These are phyloP conservation scores for Pipra filicauda DNA, from an alignment of 2,113 vertebrate species.

Conservation along the genomic window DNA sequence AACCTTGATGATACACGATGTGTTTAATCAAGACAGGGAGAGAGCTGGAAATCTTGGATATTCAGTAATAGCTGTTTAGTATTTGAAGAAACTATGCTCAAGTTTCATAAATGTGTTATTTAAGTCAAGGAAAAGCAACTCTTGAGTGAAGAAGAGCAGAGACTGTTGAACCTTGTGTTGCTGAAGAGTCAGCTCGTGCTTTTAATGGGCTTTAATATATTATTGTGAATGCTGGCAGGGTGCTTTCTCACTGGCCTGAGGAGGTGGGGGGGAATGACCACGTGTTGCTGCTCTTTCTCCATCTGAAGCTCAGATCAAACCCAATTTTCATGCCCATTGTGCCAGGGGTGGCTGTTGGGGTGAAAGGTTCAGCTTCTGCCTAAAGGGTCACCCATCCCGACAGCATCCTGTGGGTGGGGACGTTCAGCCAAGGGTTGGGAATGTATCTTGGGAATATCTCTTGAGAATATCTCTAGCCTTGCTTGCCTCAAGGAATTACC, in stretches of 20 bases:
- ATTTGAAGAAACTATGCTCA: background rate
- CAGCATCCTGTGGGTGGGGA: rapidly evolving
- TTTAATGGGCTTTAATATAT: background rate
- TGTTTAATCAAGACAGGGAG: background rate
- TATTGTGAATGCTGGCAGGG: background rate
- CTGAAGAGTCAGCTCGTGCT: background rate
- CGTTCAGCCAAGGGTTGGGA: background rate
- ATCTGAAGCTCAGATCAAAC: background rate
- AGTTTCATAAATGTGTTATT: background rate
- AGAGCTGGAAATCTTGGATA: background rate
- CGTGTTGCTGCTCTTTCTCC: background rate
- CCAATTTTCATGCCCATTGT: rapidly evolving
- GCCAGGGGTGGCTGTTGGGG: too few relatives aligned
- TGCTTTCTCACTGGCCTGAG: rapidly evolving
- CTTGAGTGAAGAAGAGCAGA: background rate
- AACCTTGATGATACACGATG: background rate
- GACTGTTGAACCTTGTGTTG: background rate
- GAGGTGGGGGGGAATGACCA: background rate
- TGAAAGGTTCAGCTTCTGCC: background rate
- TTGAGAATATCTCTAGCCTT: too few relatives aligned
- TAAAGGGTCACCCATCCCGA: background rate
- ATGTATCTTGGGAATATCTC: background rate
- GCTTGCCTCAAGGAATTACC: background rate
- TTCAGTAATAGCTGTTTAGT: background rate
- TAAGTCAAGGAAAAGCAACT: background rate